phyloP scores from a whole-genome alignment of 1,140 invertebrate species.

The Amphibalanus amphitrite region DNA sequence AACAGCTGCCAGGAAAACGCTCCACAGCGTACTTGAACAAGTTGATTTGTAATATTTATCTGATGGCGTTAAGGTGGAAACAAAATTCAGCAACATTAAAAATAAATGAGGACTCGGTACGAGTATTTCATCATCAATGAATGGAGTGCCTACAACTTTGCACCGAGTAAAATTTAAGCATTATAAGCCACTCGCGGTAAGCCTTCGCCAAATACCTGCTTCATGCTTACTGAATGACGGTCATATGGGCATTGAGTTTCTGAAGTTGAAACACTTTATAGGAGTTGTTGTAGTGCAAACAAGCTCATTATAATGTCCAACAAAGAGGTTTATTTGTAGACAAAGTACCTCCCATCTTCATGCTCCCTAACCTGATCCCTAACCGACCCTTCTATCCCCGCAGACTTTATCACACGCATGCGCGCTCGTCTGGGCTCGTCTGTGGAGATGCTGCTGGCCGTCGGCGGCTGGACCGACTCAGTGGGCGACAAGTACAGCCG shows the following conservation, averaged over 20 bases:
- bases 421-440: neutral
- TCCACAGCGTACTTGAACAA: too few relatives aligned
- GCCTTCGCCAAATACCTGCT: too few relatives aligned
- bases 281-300: neutral
- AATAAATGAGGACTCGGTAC: too few relatives aligned
- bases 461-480: conserved; percentile 84
- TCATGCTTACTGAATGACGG: neutral
- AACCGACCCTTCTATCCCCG: conserved; percentile 8
- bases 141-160: too few relatives aligned
- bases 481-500: conserved; percentile 63
- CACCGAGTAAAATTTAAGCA: too few relatives aligned
- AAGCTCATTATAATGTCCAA: neutral
- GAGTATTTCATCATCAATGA: too few relatives aligned
- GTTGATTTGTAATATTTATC: too few relatives aligned
- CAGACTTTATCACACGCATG: conserved; percentile 46
- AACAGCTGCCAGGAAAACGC: too few relatives aligned
- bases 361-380: too few relatives aligned
- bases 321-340: conserved; percentile 46
- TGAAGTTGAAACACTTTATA: neutral
- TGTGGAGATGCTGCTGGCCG: conserved; percentile 41
- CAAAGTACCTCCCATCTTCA: conserved; percentile 18
- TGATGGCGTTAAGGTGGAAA: too few relatives aligned
- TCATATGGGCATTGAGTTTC: neutral
- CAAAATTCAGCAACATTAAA: too few relatives aligned
- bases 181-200: too few relatives aligned